A percentile compares a stretch with the other conserved stretches of the same genome.
Conservation (phyloP, 2,113 vertebrate genomes). For the Sinocyclocheilus anshuiensis region DNA sequence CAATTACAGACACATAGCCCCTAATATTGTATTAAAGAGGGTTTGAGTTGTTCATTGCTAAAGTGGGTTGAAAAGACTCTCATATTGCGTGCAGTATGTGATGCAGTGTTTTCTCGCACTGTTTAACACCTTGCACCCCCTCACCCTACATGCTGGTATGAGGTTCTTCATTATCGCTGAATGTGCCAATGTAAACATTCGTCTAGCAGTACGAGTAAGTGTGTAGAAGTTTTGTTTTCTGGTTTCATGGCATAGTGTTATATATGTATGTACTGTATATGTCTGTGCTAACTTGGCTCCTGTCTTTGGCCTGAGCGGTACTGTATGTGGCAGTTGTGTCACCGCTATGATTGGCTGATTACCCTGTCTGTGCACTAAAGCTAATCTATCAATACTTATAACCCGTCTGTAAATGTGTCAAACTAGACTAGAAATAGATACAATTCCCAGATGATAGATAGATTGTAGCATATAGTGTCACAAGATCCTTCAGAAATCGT, state of each 20-base stretch:
- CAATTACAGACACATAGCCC: conserved; percentile 28
- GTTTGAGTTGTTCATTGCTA: neutral
- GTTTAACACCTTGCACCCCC: conserved; percentile 44
- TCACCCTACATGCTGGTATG: neutral
- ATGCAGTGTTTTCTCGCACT: conserved; percentile 38
- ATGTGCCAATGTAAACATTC: conserved; percentile 25
- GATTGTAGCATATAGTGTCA: too few species aligned
- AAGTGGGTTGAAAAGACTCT: neutral
- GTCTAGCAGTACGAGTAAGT: neutral
- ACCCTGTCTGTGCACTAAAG: too few species aligned
- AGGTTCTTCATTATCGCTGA: neutral
- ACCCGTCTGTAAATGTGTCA: too few species aligned
- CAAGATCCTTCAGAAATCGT: too few species aligned
- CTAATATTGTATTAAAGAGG: neutral
- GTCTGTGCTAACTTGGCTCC: neutral
- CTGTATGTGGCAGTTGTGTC: too few species aligned
- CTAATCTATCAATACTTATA: too few species aligned
- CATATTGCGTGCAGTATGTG: neutral
- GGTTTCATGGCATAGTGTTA: neutral
- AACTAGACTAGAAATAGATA: too few species aligned
- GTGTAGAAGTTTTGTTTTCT: neutral
- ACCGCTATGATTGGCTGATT: too few species aligned
- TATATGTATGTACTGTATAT: too few species aligned
- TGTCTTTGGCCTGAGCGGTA: too few species aligned
- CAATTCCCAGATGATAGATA: too few species aligned